A percentile compares a stretch with the other conserved stretches of the same genome.
These are phyloP conservation scores for Antrozous pallidus DNA, from an alignment of 2,797 vertebrate species.

Conservation along the genomic window DNA sequence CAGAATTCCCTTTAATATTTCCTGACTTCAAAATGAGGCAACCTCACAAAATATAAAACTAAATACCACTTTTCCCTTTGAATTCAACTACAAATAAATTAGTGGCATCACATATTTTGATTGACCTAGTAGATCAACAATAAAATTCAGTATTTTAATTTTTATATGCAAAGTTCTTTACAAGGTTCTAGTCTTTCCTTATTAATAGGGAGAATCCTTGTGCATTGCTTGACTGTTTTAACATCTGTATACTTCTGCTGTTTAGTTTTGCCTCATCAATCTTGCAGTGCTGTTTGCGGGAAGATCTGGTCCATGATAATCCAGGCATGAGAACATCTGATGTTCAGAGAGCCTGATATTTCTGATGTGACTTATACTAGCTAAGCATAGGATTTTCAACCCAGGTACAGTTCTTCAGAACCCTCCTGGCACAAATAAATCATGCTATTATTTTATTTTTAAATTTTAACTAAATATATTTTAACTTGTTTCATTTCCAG, in stretches of 20 bases:
- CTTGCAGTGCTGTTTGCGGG: neutral
- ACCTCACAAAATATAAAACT: neutral
- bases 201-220: neutral
- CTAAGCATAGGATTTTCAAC: neutral
- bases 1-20: neutral
- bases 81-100: neutral
- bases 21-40: neutral
- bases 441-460: neutral
- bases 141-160: neutral
- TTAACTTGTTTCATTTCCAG: neutral
- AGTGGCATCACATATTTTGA: neutral
- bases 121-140: neutral
- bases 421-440: neutral
- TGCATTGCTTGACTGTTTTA: neutral
- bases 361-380: neutral
- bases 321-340: neutral
- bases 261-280: slow-evolving; percentile 47
- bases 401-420: neutral
- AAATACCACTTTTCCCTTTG: neutral
- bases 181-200: neutral
- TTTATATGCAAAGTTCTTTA: neutral
- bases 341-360: neutral
- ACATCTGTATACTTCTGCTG: neutral
- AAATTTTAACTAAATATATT: neutral
- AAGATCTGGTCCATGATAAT: slow-evolving; percentile 23